Evolutionary conservation across 1,140 invertebrate genomes (phyloP).

Genomic region (Pseudomyrmex gracilis): DNA sequence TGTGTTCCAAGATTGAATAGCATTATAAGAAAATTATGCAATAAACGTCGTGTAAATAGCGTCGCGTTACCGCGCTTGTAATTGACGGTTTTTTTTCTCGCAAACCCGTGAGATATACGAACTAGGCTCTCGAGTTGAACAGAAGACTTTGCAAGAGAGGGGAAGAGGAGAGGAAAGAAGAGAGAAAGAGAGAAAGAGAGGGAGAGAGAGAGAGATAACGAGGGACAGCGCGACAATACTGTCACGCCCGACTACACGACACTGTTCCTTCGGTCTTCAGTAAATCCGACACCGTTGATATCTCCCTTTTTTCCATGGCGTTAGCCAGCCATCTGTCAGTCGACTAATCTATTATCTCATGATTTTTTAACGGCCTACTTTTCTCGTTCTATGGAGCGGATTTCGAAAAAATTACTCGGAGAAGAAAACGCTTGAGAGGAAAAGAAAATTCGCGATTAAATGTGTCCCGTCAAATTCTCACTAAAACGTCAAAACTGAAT

Average conservation of each 20-base stretch:
- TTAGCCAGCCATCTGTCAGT: conserved; percentile 64
- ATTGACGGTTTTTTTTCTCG: conserved; percentile 45
- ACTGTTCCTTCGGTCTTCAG: conserved; percentile 27
- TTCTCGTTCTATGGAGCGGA: neutral
- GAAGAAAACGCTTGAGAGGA: neutral
- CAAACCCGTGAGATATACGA: conserved; percentile 45
- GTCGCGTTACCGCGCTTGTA: conserved; percentile 25
- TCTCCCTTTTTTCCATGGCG: conserved; percentile 36
- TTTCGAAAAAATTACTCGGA: conserved; percentile 29
- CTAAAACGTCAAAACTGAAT: conserved; percentile 33
- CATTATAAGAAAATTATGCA: conserved; percentile 17
- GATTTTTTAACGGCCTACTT: conserved; percentile 64
- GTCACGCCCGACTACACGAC: conserved; percentile 14
- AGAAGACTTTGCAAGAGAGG: neutral
- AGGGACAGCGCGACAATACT: conserved; percentile 4
- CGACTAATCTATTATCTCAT: conserved; percentile 67
- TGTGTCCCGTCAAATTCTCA: neutral
- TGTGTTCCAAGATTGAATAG: neutral
- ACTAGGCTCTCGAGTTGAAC: conserved; percentile 34
- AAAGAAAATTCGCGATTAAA: conserved; percentile 5
- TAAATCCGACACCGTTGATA: conserved; percentile 54
- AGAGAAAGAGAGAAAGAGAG: neutral
- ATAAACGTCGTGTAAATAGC: conserved; percentile 29
- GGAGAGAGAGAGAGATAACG: neutral
- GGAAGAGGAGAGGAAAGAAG: neutral